Evolutionary conservation across 2,888 invertebrate genomes (phyloP).

Genomic region (Orchestes rusci): DNA sequence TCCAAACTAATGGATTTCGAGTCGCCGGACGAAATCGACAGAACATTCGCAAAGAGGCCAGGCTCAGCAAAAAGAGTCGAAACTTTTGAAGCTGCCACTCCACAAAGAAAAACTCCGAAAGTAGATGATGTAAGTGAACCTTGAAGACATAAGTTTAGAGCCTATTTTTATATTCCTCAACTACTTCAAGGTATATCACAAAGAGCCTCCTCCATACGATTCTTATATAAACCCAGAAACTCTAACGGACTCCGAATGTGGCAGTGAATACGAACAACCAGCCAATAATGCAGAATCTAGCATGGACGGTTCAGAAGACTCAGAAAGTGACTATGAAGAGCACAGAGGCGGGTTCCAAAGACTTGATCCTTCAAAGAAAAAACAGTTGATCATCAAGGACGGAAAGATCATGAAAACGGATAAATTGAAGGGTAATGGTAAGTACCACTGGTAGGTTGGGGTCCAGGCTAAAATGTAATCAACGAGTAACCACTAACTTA

Average conservation of each 20-base stretch:
- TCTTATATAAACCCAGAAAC: constrained; percentile 14
- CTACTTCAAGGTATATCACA: constrained; percentile 9
- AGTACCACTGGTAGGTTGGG: too few species aligned
- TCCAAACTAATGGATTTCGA: constrained; percentile 92
- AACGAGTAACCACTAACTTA: too few species aligned
- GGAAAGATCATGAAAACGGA: constrained; percentile 58
- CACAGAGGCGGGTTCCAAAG: constrained; percentile 47
- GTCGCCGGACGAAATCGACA: constrained; percentile 79
- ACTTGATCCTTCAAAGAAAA: constrained; percentile 56
- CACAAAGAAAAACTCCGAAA: constrained; percentile 29
- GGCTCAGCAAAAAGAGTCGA: constrained; percentile 30
- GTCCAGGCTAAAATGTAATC: too few species aligned
- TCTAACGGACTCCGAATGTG: constrained; percentile 40
- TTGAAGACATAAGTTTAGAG: background rate
- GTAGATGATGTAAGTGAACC: constrained; percentile 29
- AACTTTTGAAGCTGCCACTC: constrained; percentile 23
- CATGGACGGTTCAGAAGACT: constrained; percentile 38
- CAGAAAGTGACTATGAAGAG: constrained; percentile 39
- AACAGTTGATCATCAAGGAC: constrained; percentile 61
- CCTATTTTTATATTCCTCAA: background rate
- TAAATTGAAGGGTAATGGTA: constrained; percentile 40
- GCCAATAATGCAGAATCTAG: constrained; percentile 36
- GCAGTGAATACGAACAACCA: constrained; percentile 39
- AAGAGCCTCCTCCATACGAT: constrained; percentile 16
- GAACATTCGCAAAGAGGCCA: constrained; percentile 48